phyloP scores from a whole-genome alignment of 2,797 vertebrate species.

The Molossus molossus region DNA sequence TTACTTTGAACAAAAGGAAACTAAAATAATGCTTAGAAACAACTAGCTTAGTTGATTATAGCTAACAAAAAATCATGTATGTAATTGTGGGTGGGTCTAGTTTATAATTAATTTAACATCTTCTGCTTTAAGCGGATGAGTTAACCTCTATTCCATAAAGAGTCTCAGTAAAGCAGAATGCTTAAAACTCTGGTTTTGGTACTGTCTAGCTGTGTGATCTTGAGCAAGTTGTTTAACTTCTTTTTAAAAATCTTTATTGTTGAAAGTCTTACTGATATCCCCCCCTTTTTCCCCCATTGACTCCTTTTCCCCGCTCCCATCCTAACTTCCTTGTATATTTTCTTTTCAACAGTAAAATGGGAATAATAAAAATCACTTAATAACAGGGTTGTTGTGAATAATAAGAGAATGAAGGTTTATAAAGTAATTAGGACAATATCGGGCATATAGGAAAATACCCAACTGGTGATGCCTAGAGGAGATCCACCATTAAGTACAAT shows the following conservation, averaged over 20 bases:
- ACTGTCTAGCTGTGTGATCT: background rate
- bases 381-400: background rate
- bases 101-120: conserved; percentile 7
- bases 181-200: background rate
- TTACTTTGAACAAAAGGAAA: conserved; percentile 10
- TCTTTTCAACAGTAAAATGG: conserved; percentile 20
- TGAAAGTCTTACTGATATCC: too few species aligned
- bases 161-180: background rate
- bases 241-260: too few species aligned
- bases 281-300: too few species aligned
- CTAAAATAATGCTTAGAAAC: conserved; percentile 55
- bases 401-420: background rate
- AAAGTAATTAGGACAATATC: background rate
- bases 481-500: background rate
- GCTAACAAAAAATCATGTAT: conserved; percentile 14
- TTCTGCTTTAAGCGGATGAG: background rate
- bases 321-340: background rate
- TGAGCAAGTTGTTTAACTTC: background rate
- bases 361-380: conserved; percentile 28
- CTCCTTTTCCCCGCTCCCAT: background rate
- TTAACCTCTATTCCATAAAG: background rate
- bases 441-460: background rate
- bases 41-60: background rate
- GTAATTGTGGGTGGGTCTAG: background rate
- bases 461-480: background rate